phyloP scores from a whole-genome alignment of 2,888 invertebrate species.

The Andrena fulva region DNA sequence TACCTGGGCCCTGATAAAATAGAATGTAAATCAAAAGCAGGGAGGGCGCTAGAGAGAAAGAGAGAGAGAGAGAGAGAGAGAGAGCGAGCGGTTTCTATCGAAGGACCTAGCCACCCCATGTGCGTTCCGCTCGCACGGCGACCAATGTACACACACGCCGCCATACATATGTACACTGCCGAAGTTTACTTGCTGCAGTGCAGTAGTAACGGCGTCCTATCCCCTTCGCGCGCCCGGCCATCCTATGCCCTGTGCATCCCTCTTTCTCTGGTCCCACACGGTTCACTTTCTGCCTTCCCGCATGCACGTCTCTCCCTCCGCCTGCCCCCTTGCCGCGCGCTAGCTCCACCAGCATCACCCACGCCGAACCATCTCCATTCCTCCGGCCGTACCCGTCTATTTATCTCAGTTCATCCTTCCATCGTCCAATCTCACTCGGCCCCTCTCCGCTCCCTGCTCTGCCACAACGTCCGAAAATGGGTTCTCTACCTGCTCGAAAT shows the following conservation, averaged over 20 bases:
- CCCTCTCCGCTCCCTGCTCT: not conserved
- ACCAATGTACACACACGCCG: conserved; percentile 43
- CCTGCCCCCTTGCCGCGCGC: not conserved
- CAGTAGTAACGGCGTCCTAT: conserved; percentile 66
- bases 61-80: conserved; percentile 8
- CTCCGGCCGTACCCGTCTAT: conserved; percentile 10
- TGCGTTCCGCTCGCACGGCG: conserved; percentile 22
- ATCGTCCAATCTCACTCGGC: conserved; percentile 10
- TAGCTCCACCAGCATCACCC: not conserved
- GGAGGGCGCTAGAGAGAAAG: not conserved
- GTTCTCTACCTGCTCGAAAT: conserved; percentile 63
- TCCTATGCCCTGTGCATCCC: conserved; percentile 1
- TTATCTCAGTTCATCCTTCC: conserved; percentile 23
- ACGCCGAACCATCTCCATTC: not conserved
- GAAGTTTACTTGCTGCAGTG: conserved; percentile 74
- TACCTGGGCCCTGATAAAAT: conserved; percentile 47
- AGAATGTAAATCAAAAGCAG: conserved; percentile 56
- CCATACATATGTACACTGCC: conserved; percentile 60
- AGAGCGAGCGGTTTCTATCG: conserved; percentile 25
- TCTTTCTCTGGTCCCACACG: conserved; percentile 12
- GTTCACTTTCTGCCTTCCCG: conserved; percentile 32
- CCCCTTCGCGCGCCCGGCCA: conserved; percentile 30
- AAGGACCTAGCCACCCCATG: conserved; percentile 38
- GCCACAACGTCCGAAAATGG: conserved; percentile 64
- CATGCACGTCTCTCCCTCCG: conserved; percentile 21